Conservation (phyloP, 2,113 vertebrate species). For the Chionomys nivalis region DNA sequence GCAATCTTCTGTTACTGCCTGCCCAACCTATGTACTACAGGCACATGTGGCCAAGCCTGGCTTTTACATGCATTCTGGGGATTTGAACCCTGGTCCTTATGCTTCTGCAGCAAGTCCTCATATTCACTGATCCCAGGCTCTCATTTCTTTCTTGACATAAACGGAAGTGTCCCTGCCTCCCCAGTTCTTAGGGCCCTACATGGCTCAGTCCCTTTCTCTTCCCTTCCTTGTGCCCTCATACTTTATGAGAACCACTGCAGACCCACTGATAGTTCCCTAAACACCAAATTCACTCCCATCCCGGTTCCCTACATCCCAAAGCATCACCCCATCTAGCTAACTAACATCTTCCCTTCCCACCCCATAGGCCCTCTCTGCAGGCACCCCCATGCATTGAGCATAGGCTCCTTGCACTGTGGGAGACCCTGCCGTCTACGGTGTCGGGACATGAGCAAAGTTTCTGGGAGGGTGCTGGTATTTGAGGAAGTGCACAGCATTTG, state of each 20-base stretch:
- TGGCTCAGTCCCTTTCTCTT: background rate
- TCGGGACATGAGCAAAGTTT: background rate
- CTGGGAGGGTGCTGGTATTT: background rate
- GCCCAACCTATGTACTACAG: background rate
- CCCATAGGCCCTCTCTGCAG: background rate
- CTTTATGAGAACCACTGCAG: background rate
- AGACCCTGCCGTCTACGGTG: accelerated
- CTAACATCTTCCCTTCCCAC: background rate
- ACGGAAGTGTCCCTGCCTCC: no score
- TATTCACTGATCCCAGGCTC: background rate
- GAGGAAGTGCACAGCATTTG: background rate
- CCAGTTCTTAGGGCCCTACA: accelerated
- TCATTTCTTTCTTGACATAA: background rate
- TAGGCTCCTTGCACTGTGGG: background rate
- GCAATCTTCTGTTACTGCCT: background rate
- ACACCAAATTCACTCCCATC: background rate
- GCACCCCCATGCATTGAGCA: background rate
- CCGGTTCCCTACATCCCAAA: background rate
- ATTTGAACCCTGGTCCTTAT: background rate
- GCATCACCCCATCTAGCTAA: background rate
- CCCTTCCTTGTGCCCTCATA: accelerated
- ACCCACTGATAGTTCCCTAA: background rate
- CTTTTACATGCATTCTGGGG: background rate
- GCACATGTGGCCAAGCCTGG: background rate
- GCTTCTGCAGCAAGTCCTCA: no score